These are phyloP conservation scores for Accipiter cooperii DNA, from an alignment of 2,113 vertebrate genomes.

Conservation along the genomic window DNA sequence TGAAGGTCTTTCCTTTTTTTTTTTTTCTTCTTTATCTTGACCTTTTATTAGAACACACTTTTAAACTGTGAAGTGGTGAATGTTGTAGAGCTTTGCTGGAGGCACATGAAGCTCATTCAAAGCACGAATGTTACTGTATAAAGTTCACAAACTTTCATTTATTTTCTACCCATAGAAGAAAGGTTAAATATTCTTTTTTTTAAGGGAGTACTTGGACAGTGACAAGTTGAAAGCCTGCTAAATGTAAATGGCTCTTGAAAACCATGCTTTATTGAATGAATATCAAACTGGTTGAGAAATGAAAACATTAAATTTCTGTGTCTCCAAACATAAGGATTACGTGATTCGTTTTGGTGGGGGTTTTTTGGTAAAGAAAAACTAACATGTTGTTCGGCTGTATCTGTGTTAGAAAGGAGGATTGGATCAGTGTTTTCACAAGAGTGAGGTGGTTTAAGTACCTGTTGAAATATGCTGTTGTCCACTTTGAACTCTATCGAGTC, in stretches of 20 bases:
- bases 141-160: conserved; percentile 61
- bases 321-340: neutral
- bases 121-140: conserved; percentile 26
- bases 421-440: neutral
- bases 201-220: conserved; percentile 7
- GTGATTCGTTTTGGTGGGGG: neutral
- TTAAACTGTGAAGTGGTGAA: conserved; percentile 57
- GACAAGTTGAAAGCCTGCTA: conserved; percentile 43
- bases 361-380: neutral
- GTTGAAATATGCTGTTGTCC: neutral
- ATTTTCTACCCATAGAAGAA: conserved; percentile 44
- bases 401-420: neutral
- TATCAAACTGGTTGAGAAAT: neutral
- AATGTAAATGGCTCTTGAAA: neutral
- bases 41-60: conserved; percentile 65
- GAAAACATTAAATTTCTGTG: neutral
- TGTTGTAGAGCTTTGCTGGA: conserved; percentile 38
- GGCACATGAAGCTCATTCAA: conserved; percentile 25
- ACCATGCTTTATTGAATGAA: neutral
- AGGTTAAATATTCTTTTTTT: conserved; percentile 49
- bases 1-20: conserved; percentile 9
- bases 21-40: conserved; percentile 34
- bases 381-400: neutral
- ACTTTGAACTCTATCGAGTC: neutral
- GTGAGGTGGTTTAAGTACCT: neutral